These are phyloP conservation scores for Ambastaia sidthimunki DNA, from an alignment of 2,797 vertebrate species.

Conservation along the genomic window DNA sequence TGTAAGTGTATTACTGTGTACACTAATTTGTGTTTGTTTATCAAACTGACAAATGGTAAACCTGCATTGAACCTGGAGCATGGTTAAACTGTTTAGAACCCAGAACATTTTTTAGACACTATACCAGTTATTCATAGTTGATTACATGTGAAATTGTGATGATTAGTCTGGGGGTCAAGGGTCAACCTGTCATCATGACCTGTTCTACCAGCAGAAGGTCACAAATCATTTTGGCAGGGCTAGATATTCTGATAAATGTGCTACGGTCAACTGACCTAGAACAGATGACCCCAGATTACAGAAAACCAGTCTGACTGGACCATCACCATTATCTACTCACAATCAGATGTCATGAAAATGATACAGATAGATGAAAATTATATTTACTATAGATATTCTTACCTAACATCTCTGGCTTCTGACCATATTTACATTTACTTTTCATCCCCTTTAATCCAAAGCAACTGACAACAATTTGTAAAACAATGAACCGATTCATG, in stretches of 20 bases:
- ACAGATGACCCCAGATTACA: background rate
- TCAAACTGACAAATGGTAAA: too few relatives aligned
- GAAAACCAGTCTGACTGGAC: background rate
- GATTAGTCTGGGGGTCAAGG: constrained; percentile 53
- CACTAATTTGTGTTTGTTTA: background rate
- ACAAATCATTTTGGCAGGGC: background rate
- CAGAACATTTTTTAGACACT: too few relatives aligned
- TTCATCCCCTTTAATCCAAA: too few relatives aligned
- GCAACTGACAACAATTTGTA: too few relatives aligned
- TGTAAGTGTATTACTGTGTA: too few relatives aligned
- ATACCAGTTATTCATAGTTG: too few relatives aligned
- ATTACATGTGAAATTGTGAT: constrained; percentile 42
- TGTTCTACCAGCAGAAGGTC: constrained; percentile 19
- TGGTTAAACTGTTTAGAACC: too few relatives aligned
- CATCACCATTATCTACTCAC: background rate
- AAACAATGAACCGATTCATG: too few relatives aligned
- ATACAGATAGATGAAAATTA: too few relatives aligned
- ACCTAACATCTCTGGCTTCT: too few relatives aligned
- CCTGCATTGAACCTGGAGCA: too few relatives aligned
- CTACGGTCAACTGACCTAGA: background rate
- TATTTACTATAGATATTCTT: background rate
- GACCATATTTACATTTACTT: too few relatives aligned
- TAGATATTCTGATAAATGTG: background rate
- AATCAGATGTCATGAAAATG: background rate
- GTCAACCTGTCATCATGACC: constrained; percentile 52